These are phyloP conservation scores for Poeciliopsis turrubarensis DNA, from an alignment of 2,113 vertebrate species.

Conservation along the genomic window DNA sequence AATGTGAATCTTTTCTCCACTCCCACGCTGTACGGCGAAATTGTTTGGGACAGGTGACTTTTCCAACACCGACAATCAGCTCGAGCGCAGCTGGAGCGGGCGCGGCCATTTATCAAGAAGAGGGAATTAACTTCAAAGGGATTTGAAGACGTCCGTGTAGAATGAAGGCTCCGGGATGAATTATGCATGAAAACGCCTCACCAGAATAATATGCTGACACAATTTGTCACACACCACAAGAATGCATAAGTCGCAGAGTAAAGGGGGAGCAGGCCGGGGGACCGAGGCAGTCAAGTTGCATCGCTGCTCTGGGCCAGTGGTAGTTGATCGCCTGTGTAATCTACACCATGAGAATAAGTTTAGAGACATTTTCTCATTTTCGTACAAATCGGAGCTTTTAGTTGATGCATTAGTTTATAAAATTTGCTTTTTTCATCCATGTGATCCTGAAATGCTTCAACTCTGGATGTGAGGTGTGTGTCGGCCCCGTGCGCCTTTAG, in stretches of 20 bases:
- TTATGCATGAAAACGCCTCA: constrained; percentile 62
- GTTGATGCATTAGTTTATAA: constrained; percentile 32
- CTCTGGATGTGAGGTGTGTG: constrained; percentile 17
- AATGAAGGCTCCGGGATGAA: constrained; percentile 57
- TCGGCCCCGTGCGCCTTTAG: constrained; percentile 36
- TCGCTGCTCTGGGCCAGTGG: constrained; percentile 13
- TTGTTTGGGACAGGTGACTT: constrained; percentile 51
- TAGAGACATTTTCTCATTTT: constrained; percentile 44
- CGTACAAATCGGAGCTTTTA: constrained; percentile 20
- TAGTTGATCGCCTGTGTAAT: constrained; percentile 48
- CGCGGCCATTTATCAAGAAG: constrained; percentile 52
- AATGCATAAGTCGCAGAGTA: constrained; percentile 51
- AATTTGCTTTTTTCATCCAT: constrained; percentile 8
- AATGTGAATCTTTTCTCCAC: constrained; percentile 30
- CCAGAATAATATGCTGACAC: constrained; percentile 63
- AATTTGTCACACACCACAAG: constrained; percentile 61
- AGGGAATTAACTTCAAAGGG: constrained; percentile 71
- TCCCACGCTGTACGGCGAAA: constrained; percentile 24
- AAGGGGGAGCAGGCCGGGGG: not conserved
- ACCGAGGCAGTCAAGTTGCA: constrained; percentile 27
- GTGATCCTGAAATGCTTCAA: not conserved
- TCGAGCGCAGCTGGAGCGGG: constrained; percentile 15
- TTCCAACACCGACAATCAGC: constrained; percentile 32
- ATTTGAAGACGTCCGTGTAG: constrained; percentile 56
- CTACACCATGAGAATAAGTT: constrained; percentile 58